These are phyloP conservation scores for Intellagama lesueurii DNA, from an alignment of 2,797 vertebrate genomes.

Conservation along the genomic window DNA sequence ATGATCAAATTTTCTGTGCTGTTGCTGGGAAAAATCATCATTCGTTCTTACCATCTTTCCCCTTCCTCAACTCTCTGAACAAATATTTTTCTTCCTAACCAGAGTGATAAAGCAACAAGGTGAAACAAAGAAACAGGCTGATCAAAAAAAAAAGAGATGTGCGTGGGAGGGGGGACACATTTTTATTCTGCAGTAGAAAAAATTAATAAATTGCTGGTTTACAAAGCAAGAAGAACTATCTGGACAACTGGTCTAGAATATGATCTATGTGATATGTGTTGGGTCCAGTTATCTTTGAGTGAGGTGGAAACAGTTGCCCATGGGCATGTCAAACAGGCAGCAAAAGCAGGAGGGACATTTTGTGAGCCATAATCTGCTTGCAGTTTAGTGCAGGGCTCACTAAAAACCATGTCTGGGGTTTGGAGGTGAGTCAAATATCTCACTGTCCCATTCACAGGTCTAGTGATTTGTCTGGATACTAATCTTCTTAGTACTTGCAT, in stretches of 20 bases:
- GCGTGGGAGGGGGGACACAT: neutral
- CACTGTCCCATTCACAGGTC: neutral
- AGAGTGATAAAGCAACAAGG: constrained; percentile 65
- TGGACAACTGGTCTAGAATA: constrained; percentile 10
- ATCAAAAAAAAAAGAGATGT: neutral
- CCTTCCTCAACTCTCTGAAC: constrained; percentile 69
- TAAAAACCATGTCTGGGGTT: constrained; percentile 8
- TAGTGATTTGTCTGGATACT: neutral
- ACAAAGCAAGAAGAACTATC: neutral
- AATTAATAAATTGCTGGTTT: constrained; percentile 40
- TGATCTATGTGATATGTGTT: neutral
- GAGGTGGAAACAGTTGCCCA: neutral
- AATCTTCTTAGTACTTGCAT: neutral
- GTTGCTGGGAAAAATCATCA: constrained; percentile 62
- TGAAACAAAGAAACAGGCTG: constrained; percentile 68
- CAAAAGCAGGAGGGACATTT: neutral
- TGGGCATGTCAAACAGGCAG: neutral
- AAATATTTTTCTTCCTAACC: constrained; percentile 59
- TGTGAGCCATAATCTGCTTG: neutral
- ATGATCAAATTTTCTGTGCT: constrained; percentile 23
- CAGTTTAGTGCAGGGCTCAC: neutral
- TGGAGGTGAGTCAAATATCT: neutral
- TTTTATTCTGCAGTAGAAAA: constrained; percentile 33
- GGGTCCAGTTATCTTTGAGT: neutral
- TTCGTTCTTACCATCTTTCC: constrained; percentile 54